Base-by-base conservation (phyloP, 92 coral and sea anemone genomes). In the Diadumene lineata region DNA sequence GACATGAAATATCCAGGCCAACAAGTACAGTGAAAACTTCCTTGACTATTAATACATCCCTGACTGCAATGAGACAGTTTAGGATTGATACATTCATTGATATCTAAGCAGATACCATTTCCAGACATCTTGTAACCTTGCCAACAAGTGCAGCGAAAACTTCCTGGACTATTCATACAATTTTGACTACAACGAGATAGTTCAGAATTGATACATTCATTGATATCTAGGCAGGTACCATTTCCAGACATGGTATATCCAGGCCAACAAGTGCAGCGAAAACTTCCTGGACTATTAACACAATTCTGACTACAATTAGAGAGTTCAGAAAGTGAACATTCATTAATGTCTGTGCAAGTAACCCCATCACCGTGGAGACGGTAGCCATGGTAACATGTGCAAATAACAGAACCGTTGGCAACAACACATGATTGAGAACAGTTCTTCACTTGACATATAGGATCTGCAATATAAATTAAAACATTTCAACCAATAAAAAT, bases 11-110 rank as follows among this genome's bases (percentile, higher is more conserved):
- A 53, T 27, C 76, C 76, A 17, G 63, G n/a, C 21, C 18, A 23
- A 71, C 76, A 71, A 10, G 65, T n/a, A 30, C 76, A 71, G 6
- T 2, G 29, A 46, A 50, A 71, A 2, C 76, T 53, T 11, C 76
- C 76, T 13, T 26, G 11, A 29, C 17, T 71, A 26, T 71, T 71
- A 19, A 25, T 1, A 25, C 76, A 71, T 7, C 1, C 4, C 31
- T 71, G 76, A 34, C 56, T 71, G 64, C 76, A 71, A 17, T 53
- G 17, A 7, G 24, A 33, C 22, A 11, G 16, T 1, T n/a, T 1
- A 1, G 19, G n/a, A 22, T 2, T 2, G 4, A 2, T 1, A 28
- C 76, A 71, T 46, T 71, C 76, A 16, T 71, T 58, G 43, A 71
- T 55, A 21, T 71, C 76, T 8, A 13, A 1, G 31, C 76, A 71